Base-by-base conservation (phyloP, 2,888 invertebrate genomes). In the Lasioglossum vierecki region DNA sequence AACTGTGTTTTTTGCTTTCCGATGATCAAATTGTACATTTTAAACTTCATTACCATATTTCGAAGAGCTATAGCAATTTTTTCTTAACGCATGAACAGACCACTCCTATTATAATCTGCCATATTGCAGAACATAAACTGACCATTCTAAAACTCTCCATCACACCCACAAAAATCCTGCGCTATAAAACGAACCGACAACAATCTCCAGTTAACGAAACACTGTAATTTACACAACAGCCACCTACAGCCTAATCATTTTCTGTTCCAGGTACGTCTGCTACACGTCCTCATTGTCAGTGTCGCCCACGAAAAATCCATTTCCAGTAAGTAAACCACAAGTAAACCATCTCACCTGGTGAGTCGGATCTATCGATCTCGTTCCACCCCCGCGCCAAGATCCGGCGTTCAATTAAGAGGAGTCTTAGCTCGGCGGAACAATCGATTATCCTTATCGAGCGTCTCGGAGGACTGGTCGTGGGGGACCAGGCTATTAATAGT, bases 401-500 rank as follows among this genome's bases (percentile, higher is more conserved):
- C 57, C 72, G n/a, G 8, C 8, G 39, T 44, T 72, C 39, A 76
- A 84, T 84, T 76, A 78, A 80, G 35, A 49, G 53, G 70, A 57
- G 44, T 39, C 57, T 76, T 70, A 49, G 53, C 22, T 15, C 57
- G 49, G 1, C n/a, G 60, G 41, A 53, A 80, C 79, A 75, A 78
- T 84, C 71, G 82, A 91, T 89, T 89, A 88, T 85, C 83, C 83
- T 89, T 86, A 88, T 91, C 84, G 87, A 83, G 88, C 84, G 89
- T 88, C 84, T 85, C 83, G 66, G 22, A 30, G 82, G 87, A 88
- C 90, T 88, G 84, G 85, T 83, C 89, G 88, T 35, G 68, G 68
- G 68, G 68, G 68, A 41, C 78, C 84, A 72, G 87, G 86, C 90
- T 91, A 88, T 92, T 91, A 92, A 92, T 91, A 92, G 92, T 85